phyloP scores from a whole-genome alignment of 2,888 invertebrate species.

The Apotomis turbidana region DNA sequence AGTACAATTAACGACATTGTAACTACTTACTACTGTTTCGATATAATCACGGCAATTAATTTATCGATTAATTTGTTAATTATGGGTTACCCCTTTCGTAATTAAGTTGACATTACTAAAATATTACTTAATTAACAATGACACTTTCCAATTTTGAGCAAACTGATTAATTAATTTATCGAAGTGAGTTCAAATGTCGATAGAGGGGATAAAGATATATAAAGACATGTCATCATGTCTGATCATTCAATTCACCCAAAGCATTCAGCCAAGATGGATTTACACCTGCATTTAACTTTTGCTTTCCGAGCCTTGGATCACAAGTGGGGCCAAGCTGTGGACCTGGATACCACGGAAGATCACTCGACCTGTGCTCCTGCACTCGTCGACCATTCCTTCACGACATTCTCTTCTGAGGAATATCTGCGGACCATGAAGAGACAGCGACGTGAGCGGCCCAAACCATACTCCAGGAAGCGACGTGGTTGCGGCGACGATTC shows the following conservation, averaged over 20 bases:
- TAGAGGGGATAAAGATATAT: not conserved
- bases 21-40: not conserved
- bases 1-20: not conserved
- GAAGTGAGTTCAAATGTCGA: not conserved
- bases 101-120: not conserved
- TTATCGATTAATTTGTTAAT: slow-evolving; percentile 1
- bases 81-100: slow-evolving; percentile 10
- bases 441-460: slow-evolving; percentile 9
- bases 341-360: slow-evolving; percentile 57
- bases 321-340: slow-evolving; percentile 65
- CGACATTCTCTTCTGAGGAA: slow-evolving; percentile 67
- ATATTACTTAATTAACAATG: not conserved
- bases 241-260: not conserved
- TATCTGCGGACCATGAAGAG: slow-evolving; percentile 54
- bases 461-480: slow-evolving; percentile 10
- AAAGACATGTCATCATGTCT: not conserved
- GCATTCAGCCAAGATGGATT: slow-evolving; percentile 10
- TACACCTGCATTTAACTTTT: slow-evolving; percentile 62
- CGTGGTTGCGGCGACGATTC: not conserved
- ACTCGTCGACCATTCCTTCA: slow-evolving; percentile 54
- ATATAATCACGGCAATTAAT: not conserved
- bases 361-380: slow-evolving; percentile 46
- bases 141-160: not conserved
- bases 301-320: slow-evolving; percentile 63
- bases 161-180: not conserved